Conservation (phyloP, 2,113 vertebrate species). For the Podarcis cretensis region DNA sequence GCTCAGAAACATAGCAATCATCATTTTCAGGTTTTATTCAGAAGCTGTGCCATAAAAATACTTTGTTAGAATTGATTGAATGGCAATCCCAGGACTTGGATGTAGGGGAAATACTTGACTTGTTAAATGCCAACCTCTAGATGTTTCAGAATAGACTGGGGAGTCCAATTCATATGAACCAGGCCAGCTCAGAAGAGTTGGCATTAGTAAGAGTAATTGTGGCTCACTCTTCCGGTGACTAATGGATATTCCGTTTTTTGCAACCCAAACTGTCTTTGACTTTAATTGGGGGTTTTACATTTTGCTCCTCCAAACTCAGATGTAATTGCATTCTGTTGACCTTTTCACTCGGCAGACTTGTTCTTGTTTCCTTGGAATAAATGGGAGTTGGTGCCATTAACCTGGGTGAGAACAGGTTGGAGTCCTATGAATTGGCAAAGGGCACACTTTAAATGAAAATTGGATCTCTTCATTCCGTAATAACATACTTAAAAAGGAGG, state of each 20-base stretch:
- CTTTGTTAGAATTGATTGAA: neutral
- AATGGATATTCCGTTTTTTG: neutral
- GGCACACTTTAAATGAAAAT: constrained; percentile 4
- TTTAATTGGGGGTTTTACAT: constrained; percentile 31
- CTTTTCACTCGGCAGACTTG: neutral
- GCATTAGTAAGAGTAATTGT: constrained; percentile 27
- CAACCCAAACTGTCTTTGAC: constrained; percentile 2
- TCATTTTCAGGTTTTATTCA: too few relatives aligned
- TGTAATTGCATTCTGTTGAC: constrained; percentile 27
- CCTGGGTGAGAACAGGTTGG: neutral
- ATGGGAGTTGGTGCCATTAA: constrained; percentile 17
- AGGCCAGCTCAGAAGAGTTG: neutral
- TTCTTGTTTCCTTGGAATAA: constrained; percentile 22
- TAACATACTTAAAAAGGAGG: neutral
- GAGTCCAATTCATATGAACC: neutral
- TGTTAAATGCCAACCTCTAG: constrained; percentile 6
- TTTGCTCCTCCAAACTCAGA: constrained; percentile 18
- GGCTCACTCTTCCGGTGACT: neutral
- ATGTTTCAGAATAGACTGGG: neutral
- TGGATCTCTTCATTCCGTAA: neutral
- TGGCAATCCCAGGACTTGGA: neutral
- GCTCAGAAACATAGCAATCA: neutral
- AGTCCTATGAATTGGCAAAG: neutral
- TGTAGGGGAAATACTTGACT: neutral
- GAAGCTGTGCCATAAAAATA: neutral